Conservation (phyloP, 2,888 invertebrate species). For the Calephelis perditalis region DNA sequence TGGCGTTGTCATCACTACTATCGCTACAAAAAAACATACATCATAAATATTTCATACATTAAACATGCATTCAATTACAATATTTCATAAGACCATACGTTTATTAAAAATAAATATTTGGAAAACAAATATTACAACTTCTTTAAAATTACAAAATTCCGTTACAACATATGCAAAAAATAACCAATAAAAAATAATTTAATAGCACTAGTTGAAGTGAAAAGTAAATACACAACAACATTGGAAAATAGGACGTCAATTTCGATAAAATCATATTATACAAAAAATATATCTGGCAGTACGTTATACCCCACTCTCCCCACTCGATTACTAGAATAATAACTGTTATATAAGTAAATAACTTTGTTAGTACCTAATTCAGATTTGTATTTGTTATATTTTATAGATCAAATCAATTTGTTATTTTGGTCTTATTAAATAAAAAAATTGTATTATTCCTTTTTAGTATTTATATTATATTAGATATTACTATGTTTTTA, state of each 20-base stretch:
- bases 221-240: no score
- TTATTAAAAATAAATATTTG: background rate
- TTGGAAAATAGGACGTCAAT: no score
- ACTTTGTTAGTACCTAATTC: conserved; percentile 3
- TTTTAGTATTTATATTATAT: background rate
- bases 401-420: no score
- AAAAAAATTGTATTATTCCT: background rate
- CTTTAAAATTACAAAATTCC: background rate
- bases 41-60: conserved; percentile 6
- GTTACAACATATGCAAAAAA: no score
- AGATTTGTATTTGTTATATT: background rate
- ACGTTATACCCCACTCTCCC: background rate
- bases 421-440: background rate
- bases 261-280: no score
- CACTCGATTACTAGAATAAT: background rate
- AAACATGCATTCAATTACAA: background rate
- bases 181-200: no score
- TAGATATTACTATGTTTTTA: background rate
- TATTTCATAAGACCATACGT: conserved; percentile 4
- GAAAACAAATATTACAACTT: background rate
- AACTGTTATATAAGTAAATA: background rate
- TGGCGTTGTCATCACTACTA: conserved; percentile 18
- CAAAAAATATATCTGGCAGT: no score
- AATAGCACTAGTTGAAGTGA: no score
- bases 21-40: conserved; percentile 23